Evolutionary conservation across 2,888 invertebrate genomes (phyloP), one percentile per base, ranked within the genome.

Genomic region (Tupiocoris notatus): DNA sequence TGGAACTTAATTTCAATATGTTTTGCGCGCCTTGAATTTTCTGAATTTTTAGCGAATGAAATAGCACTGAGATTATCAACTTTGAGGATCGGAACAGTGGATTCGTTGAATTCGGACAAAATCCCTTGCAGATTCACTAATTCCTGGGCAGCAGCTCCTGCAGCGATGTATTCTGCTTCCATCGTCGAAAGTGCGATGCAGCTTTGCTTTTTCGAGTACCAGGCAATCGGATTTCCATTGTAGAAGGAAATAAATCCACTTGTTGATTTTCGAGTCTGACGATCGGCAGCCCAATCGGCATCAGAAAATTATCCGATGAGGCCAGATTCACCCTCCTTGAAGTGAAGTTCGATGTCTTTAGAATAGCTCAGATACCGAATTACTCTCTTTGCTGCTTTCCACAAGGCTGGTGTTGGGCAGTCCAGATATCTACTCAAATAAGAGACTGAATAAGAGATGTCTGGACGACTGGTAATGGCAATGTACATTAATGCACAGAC

Each of bases 141-240:
- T n/a, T n/a, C n/a, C n/a, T n/a, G n/a, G n/a, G n/a, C n/a, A n/a
- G n/a, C n/a, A n/a, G n/a, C n/a, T 39, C 62, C 63, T 7, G 39
- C 63, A 12, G 24, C 39, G 7, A 57, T 0, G 20, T 73, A 78
- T 25, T 78, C 70, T 25, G 62, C 25, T 17, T 73, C 73, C 39
- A 25, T 2, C 1, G 62, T 39, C 7, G 73, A n/a, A n/a, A n/a
- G n/a, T n/a, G n/a, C n/a, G n/a, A n/a, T n/a, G n/a, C n/a, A n/a
- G n/a, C n/a, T n/a, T 20, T 78, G 78, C 57, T 76, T 78, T n/a
- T 76, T 78, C 1, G 76, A 66, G 20, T 24, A 65, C 76, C 71
- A 78, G 0, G 70, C 9, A 17, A 78, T 71, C 12, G 73, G 65
- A 56, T 78, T 76, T 57, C 59, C 65, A 25, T 16, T 24, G 22